Percentiles rank a stretch among this genome's conserved stretches.
These are phyloP conservation scores for Atethmia centrago DNA, from an alignment of 2,888 invertebrate genomes.

Conservation along the genomic window DNA sequence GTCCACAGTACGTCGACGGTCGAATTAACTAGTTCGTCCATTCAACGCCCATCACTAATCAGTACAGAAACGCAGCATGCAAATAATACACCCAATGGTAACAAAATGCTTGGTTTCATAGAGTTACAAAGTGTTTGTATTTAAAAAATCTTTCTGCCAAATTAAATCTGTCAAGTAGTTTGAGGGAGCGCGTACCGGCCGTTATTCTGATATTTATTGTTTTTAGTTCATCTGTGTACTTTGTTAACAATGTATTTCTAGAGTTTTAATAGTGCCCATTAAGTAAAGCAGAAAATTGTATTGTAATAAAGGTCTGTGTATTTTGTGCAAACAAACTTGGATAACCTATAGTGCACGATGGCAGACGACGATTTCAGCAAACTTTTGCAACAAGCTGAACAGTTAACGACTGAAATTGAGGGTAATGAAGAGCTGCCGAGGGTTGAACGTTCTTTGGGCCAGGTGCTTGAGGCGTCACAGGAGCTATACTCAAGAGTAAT, in stretches of 20 bases:
- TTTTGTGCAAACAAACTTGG: conserved; percentile 29
- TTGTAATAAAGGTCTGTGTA: neutral
- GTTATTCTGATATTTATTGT: conserved; percentile 25
- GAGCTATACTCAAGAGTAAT: conserved; percentile 96
- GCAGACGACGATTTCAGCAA: conserved; percentile 94
- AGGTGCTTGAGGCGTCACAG: conserved; percentile 97
- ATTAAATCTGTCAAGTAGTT: conserved; percentile 8
- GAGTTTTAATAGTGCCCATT: conserved; percentile 1
- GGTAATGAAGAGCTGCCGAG: conserved; percentile 95
- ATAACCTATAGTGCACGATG: conserved; percentile 83
- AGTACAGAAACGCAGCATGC: too few species aligned
- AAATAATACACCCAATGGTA: neutral
- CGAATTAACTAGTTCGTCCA: too few species aligned
- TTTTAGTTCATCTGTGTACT: conserved; percentile 1
- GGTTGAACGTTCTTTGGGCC: conserved; percentile 97
- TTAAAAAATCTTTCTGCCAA: conserved; percentile 28
- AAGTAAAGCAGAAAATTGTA: conserved; percentile 11
- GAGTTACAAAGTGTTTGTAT: neutral
- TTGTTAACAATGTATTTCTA: conserved; percentile 9
- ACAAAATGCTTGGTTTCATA: conserved; percentile 5
- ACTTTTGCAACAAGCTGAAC: conserved; percentile 97
- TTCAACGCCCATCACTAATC: too few species aligned
- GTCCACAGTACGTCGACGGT: too few species aligned
- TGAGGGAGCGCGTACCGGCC: conserved; percentile 36
- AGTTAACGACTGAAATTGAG: conserved; percentile 96